These are phyloP conservation scores for Ictidomys tridecemlineatus DNA, from an alignment of 2,113 vertebrate species.

Conservation along the genomic window DNA sequence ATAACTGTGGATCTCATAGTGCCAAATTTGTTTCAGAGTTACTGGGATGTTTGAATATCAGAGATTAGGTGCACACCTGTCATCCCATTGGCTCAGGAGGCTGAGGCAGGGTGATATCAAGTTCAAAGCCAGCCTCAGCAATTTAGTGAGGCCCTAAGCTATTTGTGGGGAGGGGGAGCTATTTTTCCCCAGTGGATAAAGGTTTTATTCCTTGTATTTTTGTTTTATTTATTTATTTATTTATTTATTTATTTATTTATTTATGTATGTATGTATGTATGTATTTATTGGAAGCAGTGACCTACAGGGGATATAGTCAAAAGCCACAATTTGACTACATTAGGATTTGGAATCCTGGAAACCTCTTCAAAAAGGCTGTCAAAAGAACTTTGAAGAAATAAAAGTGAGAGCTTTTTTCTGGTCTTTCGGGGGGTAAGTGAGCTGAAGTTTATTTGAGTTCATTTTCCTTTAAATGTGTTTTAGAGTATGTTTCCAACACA, in stretches of 20 bases:
- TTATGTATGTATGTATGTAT: too few species aligned
- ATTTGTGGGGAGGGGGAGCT: too few species aligned
- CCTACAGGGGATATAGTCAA: not conserved
- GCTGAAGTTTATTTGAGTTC: not conserved
- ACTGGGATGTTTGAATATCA: not conserved
- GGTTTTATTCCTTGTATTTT: not conserved
- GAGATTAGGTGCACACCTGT: too few species aligned
- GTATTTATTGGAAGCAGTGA: not conserved
- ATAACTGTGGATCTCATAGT: not conserved
- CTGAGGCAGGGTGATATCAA: too few species aligned
- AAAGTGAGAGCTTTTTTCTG: not conserved
- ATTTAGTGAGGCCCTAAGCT: too few species aligned
- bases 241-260: too few species aligned
- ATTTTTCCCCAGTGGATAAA: not conserved
- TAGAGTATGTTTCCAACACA: slow-evolving; percentile 59
- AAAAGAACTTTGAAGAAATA: not conserved
- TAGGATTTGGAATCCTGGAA: not conserved
- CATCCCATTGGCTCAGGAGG: too few species aligned
- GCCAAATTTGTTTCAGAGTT: not conserved
- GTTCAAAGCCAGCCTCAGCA: too few species aligned
- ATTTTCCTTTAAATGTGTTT: slow-evolving; percentile 54
- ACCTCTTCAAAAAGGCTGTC: slow-evolving; percentile 1
- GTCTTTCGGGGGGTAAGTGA: not conserved
- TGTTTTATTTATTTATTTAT: too few species aligned
- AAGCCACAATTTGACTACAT: not conserved